A percentile compares a stretch with the other conserved stretches of the same genome.
phyloP scores from a whole-genome alignment of 1,140 invertebrate genomes.

The Pseudobourletiella spinata region DNA sequence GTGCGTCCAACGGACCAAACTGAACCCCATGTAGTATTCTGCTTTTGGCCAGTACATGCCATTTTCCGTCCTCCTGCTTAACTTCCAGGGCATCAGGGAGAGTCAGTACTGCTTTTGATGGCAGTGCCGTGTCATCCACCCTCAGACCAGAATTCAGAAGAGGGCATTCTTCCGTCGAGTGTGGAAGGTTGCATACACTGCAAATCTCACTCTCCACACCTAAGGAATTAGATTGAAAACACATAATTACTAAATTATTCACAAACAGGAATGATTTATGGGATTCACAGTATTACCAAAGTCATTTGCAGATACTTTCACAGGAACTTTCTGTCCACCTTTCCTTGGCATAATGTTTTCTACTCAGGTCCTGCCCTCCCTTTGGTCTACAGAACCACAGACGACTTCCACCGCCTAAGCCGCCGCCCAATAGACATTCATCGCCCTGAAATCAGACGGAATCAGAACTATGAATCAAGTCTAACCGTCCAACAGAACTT shows the following conservation, averaged over 20 bases:
- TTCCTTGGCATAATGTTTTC: not conserved
- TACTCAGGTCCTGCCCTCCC: not conserved
- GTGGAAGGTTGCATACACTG: not conserved
- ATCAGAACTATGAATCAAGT: too few relatives aligned
- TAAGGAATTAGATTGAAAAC: too few relatives aligned
- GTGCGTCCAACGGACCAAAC: conserved; percentile 45
- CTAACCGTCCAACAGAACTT: too few relatives aligned
- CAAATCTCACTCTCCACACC: not conserved
- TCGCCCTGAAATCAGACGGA: too few relatives aligned
- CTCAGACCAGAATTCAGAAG: not conserved
- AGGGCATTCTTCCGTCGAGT: conserved; percentile 11
- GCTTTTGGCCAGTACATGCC: conserved; percentile 38
- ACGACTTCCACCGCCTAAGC: too few relatives aligned
- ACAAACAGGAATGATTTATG: not conserved
- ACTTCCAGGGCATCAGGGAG: conserved; percentile 41
- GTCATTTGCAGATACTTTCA: not conserved
- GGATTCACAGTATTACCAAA: not conserved
- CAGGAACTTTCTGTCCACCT: not conserved
- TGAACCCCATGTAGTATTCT: conserved; percentile 41
- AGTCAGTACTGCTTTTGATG: conserved; percentile 42
- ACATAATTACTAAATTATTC: too few relatives aligned
- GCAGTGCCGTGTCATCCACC: conserved; percentile 34
- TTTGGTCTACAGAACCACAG: not conserved
- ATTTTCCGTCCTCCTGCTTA: conserved; percentile 37
- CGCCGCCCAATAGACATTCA: too few relatives aligned